Evolutionary conservation across 2,113 vertebrate species (phyloP).

Genomic region (Polyodon spathula): DNA sequence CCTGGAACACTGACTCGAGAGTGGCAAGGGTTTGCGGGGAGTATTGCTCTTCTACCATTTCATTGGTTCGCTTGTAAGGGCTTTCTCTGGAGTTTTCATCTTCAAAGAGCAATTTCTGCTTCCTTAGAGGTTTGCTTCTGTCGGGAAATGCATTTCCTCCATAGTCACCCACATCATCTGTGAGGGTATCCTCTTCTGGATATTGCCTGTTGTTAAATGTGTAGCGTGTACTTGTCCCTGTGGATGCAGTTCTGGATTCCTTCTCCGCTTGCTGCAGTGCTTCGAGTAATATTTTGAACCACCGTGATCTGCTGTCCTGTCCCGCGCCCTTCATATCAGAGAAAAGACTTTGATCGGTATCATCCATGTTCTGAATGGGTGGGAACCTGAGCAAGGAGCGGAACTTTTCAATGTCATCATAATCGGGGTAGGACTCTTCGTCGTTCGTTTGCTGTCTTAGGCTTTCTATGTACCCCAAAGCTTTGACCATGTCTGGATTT

Average conservation of each 20-base stretch:
- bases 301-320: constrained; percentile 71
- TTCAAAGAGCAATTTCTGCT: constrained; percentile 62
- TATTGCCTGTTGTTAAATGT: constrained; percentile 39
- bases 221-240: constrained; percentile 57
- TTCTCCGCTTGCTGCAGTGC: constrained; percentile 71
- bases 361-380: constrained; percentile 62
- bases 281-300: constrained; percentile 74
- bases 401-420: constrained; percentile 43
- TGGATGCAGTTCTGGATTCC: constrained; percentile 44
- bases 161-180: constrained; percentile 54
- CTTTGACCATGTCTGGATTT: constrained; percentile 81
- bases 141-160: constrained; percentile 63
- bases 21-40: constrained; percentile 89
- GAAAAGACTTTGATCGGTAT: constrained; percentile 47
- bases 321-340: constrained; percentile 46
- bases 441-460: constrained; percentile 73
- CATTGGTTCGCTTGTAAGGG: constrained; percentile 84
- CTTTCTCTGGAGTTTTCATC: constrained; percentile 74
- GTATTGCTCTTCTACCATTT: constrained; percentile 88
- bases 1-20: constrained; percentile 85
- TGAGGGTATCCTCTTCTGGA: constrained; percentile 51
- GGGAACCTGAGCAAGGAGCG: constrained; percentile 55
- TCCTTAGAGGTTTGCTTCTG: constrained; percentile 49
- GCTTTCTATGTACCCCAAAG: constrained; percentile 83
- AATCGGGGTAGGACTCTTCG: constrained; percentile 51